Conservation (phyloP, 1,140 invertebrate genomes). For the Psilanteris sp. region DNA sequence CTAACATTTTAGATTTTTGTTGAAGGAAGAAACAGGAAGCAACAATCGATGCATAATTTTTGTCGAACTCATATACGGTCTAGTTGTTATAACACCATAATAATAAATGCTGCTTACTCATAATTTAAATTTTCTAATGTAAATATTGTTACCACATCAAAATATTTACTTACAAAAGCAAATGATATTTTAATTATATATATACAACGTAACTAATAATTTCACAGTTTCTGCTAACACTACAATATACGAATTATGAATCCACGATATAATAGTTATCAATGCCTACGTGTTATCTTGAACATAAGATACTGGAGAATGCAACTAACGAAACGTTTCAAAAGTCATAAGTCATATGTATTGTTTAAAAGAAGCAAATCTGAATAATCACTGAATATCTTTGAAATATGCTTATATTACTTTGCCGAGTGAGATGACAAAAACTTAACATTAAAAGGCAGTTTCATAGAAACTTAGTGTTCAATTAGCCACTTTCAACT, state of each 20-base stretch:
- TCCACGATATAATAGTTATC: slow-evolving; percentile 56
- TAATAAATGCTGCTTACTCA: slow-evolving; percentile 55
- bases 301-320: slow-evolving; percentile 23
- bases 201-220: slow-evolving; percentile 56
- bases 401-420: too few species aligned
- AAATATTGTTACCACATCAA: slow-evolving; percentile 57
- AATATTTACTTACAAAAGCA: slow-evolving; percentile 57
- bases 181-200: slow-evolving; percentile 62
- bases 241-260: slow-evolving; percentile 52
- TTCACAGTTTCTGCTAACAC: slow-evolving; percentile 44
- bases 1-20: slow-evolving; percentile 26
- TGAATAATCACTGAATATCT: too few species aligned
- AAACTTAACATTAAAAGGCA: slow-evolving; percentile 1
- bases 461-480: slow-evolving; percentile 34
- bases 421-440: too few species aligned
- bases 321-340: slow-evolving; percentile 50
- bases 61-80: slow-evolving; percentile 59
- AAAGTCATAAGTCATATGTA: too few species aligned
- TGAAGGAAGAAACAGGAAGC: slow-evolving; percentile 8
- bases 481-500: slow-evolving; percentile 45
- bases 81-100: slow-evolving; percentile 65
- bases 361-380: too few species aligned
- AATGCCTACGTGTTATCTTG: slow-evolving; percentile 52
- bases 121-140: slow-evolving; percentile 64
- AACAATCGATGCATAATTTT: slow-evolving; percentile 53